Evolutionary conservation across 35 echinoderm and acorn worm species (phyloP), one percentile per base, ranked within the genome.

Genomic region (Amphiura filiformis): DNA sequence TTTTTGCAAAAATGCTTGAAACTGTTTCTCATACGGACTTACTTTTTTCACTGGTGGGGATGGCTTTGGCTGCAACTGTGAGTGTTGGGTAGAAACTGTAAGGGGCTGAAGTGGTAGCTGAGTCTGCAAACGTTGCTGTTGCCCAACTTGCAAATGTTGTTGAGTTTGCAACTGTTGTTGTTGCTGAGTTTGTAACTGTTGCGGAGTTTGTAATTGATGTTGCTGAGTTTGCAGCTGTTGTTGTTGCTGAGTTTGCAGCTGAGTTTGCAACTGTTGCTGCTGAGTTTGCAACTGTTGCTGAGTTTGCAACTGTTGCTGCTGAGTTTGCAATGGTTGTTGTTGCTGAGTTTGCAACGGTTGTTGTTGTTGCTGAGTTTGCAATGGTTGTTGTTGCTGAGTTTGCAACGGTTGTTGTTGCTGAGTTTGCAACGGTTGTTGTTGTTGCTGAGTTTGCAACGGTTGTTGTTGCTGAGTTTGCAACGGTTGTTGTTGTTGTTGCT

Each of bases 81-180:
- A 76, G 38, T 86, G 37, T 52, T 76, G 31, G 61, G 44, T 52
- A 52, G 44, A 52, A 52, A 20, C 20, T 7, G 44, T 52, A 11
- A 11, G 44, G 7, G 44, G 0, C 34, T 15, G 35, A 38, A n/a
- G 18, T 82, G 34, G 39, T 37, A 28, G 80, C 28, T 17, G 11
- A 39, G 34, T 49, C 40, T 49, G 38, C 39, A n/a, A 15, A 26
- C 34, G 81, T 49, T 47, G 40, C 38, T 49, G 34, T 26, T 39
- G 81, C 34, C 18, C 15, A n/a, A 49, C 32, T 32, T 39, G 34
- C 41, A 44, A 34, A 11, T 1, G 36, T 38, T 83, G 81, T 35
- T 76, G 84, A 5, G 23, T 32, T 30, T 87, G 65, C 76, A 87
- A 52, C 15, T 76, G 76, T 61, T 88, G 86, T 57, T 32, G 77